Evolutionary conservation across 2,113 vertebrate genomes (phyloP).

Genomic region (Sapajus apella): DNA sequence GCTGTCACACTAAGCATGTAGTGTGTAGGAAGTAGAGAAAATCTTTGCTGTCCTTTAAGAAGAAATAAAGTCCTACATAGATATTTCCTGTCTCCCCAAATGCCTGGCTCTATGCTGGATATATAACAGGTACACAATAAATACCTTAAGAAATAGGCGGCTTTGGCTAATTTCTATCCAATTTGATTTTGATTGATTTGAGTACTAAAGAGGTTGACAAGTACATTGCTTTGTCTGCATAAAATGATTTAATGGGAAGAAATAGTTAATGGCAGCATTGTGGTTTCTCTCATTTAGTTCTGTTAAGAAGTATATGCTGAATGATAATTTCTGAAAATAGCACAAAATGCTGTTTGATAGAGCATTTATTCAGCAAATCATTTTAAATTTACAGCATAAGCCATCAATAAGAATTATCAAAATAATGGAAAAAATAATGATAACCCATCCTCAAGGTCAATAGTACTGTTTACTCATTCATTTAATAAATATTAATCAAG

Average conservation of each 20-base stretch:
- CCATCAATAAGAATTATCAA: constrained; percentile 12
- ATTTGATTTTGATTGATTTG: not conserved
- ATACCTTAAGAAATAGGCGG: not conserved
- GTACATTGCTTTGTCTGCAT: not conserved
- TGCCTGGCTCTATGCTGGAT: not conserved
- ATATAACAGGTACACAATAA: not conserved
- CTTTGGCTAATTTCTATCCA: constrained; percentile 29
- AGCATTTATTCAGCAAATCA: not conserved
- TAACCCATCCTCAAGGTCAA: not conserved
- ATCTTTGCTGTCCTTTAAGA: not conserved
- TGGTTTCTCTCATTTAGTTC: constrained; percentile 14
- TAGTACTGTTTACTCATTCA: not conserved
- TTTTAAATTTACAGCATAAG: constrained; percentile 18
- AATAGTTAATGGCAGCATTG: not conserved
- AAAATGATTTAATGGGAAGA: not conserved
- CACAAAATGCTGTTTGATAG: not conserved
- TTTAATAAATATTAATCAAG: not conserved
- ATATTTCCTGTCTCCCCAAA: not conserved
- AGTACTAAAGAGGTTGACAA: not conserved
- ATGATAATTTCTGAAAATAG: not conserved
- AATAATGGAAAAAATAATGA: constrained; percentile 6
- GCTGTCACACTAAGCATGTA: not conserved
- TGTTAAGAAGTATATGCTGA: not conserved
- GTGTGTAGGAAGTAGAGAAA: not conserved
- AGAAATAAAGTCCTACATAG: not conserved